A percentile compares a stretch with the other conserved stretches of the same genome.
phyloP scores from a whole-genome alignment of 2,113 vertebrate genomes.

The Gopherus flavomarginatus region DNA sequence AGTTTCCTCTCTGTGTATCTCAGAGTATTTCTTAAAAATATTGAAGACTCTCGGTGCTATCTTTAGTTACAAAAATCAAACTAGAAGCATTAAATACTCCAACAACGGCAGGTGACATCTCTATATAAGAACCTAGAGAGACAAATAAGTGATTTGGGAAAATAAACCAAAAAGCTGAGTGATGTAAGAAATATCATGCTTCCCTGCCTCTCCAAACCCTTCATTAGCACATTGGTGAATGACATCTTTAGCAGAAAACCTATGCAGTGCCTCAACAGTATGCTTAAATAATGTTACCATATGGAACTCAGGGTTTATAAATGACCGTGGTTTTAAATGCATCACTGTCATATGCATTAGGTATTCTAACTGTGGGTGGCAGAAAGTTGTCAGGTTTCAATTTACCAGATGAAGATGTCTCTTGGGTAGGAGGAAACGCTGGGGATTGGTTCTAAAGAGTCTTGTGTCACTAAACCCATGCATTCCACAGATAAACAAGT shows the following conservation, averaged over 20 bases:
- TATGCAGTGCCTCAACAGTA: not conserved
- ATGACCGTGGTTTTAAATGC: not conserved
- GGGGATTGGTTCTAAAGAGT: not conserved
- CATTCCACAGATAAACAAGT: not conserved
- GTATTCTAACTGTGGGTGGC: rapidly evolving
- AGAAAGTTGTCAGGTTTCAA: not conserved
- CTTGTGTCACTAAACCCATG: not conserved
- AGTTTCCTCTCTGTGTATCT: not conserved
- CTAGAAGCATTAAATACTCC: not conserved
- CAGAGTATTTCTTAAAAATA: not conserved
- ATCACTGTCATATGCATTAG: not conserved
- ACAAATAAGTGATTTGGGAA: not conserved
- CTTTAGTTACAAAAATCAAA: not conserved
- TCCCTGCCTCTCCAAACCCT: not conserved
- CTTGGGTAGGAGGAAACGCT: not conserved
- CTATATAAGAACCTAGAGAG: not conserved
- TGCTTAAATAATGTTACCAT: not conserved
- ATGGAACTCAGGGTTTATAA: not conserved
- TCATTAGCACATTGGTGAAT: not conserved
- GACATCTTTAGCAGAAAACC: not conserved
- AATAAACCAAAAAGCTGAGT: not conserved
- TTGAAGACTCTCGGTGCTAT: not conserved
- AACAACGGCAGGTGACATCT: not conserved
- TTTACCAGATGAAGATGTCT: not conserved
- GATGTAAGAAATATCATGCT: not conserved